These are phyloP conservation scores for Pachydiplax longipennis DNA, from an alignment of 2,888 invertebrate genomes.

Conservation along the genomic window DNA sequence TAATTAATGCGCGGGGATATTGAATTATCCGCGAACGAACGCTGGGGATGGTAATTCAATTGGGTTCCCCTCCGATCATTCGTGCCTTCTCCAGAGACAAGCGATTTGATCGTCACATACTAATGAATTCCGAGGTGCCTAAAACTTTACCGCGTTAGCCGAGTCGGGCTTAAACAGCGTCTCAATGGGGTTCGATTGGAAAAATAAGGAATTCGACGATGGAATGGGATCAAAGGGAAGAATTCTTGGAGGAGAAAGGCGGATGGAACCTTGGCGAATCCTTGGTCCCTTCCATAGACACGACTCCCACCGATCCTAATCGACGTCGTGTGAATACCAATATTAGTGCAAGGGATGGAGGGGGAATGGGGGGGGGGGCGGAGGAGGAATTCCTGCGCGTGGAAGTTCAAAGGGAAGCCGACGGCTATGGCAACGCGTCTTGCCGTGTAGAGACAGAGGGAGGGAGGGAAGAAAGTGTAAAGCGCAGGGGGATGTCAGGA, in stretches of 20 bases:
- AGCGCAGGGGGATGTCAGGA: not conserved
- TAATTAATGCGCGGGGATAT: constrained; percentile 25
- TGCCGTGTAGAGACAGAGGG: not conserved
- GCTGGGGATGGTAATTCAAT: constrained; percentile 17
- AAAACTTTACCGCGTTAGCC: not conserved
- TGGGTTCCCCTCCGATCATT: not conserved
- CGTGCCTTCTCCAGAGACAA: not conserved
- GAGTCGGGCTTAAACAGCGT: not conserved
- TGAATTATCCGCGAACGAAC: constrained; percentile 39
- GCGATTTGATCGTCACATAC: constrained; percentile 23
- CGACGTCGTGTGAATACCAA: constrained; percentile 29
- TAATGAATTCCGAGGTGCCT: not conserved
- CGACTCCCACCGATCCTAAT: not conserved
- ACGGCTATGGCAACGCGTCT: constrained; percentile 18
- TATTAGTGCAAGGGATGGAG: not conserved
- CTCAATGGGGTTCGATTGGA: not conserved
- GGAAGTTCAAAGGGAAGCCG: constrained; percentile 37
- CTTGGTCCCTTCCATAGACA: not conserved
- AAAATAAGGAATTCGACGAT: not conserved
- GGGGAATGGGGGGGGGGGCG: not conserved
- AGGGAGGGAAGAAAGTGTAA: constrained; percentile 4
- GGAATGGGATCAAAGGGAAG: not conserved
- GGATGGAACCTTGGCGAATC: not conserved
- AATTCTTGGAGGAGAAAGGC: not conserved
- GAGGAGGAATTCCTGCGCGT: constrained; percentile 26